These are phyloP conservation scores for Chrysomela aeneicollis DNA, from an alignment of 2,888 invertebrate genomes.

Conservation along the genomic window DNA sequence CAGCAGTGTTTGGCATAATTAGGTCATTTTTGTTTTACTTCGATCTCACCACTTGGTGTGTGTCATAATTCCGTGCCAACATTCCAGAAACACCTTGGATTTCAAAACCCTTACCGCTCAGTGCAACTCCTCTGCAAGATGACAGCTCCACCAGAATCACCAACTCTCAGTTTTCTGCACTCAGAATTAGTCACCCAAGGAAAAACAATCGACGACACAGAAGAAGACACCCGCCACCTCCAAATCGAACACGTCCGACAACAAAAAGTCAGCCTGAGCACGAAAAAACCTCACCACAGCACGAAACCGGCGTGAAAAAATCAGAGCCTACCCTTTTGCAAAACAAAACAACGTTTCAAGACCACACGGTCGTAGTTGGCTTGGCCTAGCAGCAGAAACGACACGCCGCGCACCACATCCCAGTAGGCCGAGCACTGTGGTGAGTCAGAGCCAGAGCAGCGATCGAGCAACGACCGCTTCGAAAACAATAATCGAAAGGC, in stretches of 20 bases:
- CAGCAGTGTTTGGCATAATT: too few relatives aligned
- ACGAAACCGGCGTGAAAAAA: too few relatives aligned
- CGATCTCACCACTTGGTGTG: too few relatives aligned
- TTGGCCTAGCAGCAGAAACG: not conserved
- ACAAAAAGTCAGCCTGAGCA: constrained; percentile 26
- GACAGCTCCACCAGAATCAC: not conserved
- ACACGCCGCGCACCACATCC: not conserved
- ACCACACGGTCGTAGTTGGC: not conserved
- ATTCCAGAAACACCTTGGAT: too few relatives aligned
- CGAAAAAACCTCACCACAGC: constrained; percentile 28
- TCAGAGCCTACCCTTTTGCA: constrained; percentile 21
- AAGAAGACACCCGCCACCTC: constrained; percentile 13
- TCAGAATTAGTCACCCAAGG: not conserved
- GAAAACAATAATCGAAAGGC: constrained; percentile 13
- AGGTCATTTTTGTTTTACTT: too few relatives aligned
- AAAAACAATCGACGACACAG: not conserved
- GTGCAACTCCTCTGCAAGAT: not conserved
- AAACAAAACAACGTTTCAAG: too few relatives aligned
- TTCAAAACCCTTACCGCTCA: not conserved
- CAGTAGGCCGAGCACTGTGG: not conserved
- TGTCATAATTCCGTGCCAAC: too few relatives aligned
- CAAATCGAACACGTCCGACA: constrained; percentile 20
- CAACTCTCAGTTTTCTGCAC: not conserved
- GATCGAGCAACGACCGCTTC: constrained; percentile 14
- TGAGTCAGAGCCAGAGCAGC: not conserved